phyloP scores from a whole-genome alignment of 2,113 vertebrate genomes.

The Scopus umbretta region DNA sequence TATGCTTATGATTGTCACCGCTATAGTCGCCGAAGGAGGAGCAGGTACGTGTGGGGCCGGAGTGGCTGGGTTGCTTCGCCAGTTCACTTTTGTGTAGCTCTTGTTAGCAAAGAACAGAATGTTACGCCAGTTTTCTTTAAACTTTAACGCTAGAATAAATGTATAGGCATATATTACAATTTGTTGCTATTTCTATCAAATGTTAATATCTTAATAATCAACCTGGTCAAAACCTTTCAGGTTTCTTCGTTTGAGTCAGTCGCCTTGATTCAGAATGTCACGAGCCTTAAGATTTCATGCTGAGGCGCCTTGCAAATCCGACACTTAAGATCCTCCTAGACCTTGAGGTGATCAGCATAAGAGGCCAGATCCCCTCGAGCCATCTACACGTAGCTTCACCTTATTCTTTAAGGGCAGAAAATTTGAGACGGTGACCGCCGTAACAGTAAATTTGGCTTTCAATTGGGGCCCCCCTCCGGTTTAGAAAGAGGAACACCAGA shows the following conservation, averaged over 20 bases:
- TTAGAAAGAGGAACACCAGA: slow-evolving; percentile 90
- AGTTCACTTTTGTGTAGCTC: slow-evolving; percentile 49
- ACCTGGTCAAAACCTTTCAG: slow-evolving; percentile 94
- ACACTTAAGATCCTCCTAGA: slow-evolving; percentile 90
- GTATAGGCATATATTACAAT: slow-evolving; percentile 70
- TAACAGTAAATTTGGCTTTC: slow-evolving; percentile 90
- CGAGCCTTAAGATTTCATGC: slow-evolving; percentile 91
- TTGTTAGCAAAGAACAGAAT: slow-evolving; percentile 53
- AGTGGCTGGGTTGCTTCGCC: slow-evolving; percentile 22
- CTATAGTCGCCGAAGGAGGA: slow-evolving; percentile 80
- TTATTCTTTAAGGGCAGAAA: slow-evolving; percentile 88
- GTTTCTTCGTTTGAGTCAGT: slow-evolving; percentile 94
- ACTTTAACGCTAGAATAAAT: slow-evolving; percentile 50
- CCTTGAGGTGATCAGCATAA: slow-evolving; percentile 91
- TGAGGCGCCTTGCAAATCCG: slow-evolving; percentile 93
- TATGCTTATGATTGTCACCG: slow-evolving; percentile 89
- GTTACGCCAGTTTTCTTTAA: neutral
- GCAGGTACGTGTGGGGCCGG: slow-evolving; percentile 75
- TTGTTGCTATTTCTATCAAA: slow-evolving; percentile 71
- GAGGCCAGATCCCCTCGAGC: slow-evolving; percentile 89
- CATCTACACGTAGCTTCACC: slow-evolving; percentile 89
- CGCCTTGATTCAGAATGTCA: slow-evolving; percentile 94
- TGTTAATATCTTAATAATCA: slow-evolving; percentile 86
- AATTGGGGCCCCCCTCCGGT: slow-evolving; percentile 86
- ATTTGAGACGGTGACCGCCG: slow-evolving; percentile 85